Conservation (phyloP, 1,140 invertebrate genomes). For the Arion vulgaris region DNA sequence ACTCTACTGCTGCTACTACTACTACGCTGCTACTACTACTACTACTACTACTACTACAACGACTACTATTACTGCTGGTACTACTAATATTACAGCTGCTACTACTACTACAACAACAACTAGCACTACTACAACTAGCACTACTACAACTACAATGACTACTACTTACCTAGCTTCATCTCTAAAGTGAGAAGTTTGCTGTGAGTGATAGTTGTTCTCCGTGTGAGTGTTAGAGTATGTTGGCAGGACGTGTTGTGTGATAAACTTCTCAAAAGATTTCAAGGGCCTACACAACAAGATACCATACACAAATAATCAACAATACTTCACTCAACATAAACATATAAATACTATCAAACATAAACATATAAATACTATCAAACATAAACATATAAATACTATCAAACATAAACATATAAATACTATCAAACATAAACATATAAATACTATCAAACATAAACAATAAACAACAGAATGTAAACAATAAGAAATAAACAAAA, state of each 20-base stretch:
- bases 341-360: no score
- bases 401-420: no score
- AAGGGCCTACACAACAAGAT: no score
- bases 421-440: no score
- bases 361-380: no score
- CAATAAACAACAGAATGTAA: no score
- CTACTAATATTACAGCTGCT: neutral
- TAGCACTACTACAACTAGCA: neutral
- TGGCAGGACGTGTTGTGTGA: constrained; percentile 85
- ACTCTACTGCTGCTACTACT: neutral
- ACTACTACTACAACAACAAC: neutral
- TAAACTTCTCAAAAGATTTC: constrained; percentile 90
- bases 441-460: no score
- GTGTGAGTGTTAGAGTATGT: constrained; percentile 89
- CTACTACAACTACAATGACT: constrained; percentile 67
- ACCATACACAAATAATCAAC: no score
- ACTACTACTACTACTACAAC: neutral
- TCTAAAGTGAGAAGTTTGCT: constrained; percentile 73
- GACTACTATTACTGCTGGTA: neutral
- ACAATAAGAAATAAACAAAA: no score
- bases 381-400: no score
- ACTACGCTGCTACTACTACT: neutral
- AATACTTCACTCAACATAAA: no score
- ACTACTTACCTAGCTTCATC: neutral
- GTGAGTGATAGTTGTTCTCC: constrained; percentile 75